phyloP scores from a whole-genome alignment of 1,140 invertebrate species.

The Bombus breviceps region DNA sequence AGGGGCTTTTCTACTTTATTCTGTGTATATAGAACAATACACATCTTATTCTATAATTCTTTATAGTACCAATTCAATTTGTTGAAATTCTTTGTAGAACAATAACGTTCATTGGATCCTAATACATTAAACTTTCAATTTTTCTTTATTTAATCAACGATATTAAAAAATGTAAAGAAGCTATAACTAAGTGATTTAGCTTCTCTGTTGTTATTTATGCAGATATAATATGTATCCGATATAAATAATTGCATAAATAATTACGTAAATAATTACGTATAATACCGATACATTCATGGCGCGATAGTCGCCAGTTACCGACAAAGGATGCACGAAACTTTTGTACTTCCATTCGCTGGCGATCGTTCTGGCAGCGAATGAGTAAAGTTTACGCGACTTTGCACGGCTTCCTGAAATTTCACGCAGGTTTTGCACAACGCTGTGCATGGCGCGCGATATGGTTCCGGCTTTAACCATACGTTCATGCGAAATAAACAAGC shows the following conservation, averaged over 20 bases:
- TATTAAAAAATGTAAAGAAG: too few species aligned
- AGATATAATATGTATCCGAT: too few species aligned
- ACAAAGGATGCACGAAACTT: background rate
- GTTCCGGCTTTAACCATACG: background rate
- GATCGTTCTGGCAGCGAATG: background rate
- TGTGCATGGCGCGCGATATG: background rate
- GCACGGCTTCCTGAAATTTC: background rate
- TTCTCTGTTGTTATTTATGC: too few species aligned
- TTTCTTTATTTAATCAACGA: background rate
- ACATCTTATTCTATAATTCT: background rate
- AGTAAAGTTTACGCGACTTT: background rate
- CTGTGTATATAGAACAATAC: background rate
- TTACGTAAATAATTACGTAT: too few species aligned
- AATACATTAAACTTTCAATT: background rate
- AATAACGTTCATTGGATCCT: background rate
- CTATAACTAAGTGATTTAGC: too few species aligned
- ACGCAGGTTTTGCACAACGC: background rate
- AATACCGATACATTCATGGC: too few species aligned
- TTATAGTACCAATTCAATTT: background rate
- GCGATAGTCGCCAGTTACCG: too few species aligned
- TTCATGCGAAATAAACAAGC: conserved; percentile 7
- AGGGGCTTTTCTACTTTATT: background rate
- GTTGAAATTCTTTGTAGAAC: background rate
- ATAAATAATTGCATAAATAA: too few species aligned
- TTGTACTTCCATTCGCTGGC: background rate